Evolutionary conservation across 2,888 invertebrate species (phyloP).

Genomic region (Andricus quercusramuli): DNA sequence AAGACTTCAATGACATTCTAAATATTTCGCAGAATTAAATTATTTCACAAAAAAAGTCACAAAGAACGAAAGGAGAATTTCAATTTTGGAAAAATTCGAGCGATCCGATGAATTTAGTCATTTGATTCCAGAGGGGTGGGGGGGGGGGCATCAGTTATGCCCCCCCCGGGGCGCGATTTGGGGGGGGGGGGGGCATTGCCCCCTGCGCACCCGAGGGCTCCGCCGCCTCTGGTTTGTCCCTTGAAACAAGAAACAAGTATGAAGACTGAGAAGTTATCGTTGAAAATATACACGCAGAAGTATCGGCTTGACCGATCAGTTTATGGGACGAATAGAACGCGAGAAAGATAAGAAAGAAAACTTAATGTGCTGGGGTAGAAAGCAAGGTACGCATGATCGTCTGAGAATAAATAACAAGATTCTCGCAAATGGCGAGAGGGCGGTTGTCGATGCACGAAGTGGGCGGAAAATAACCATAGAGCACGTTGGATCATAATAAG

Average conservation of each 20-base stretch:
- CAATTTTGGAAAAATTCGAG: too few relatives aligned
- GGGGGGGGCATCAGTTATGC: too few relatives aligned
- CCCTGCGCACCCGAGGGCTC: too few relatives aligned
- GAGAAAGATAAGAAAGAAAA: slow-evolving; percentile 1
- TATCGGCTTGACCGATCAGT: neutral
- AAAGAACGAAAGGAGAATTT: too few relatives aligned
- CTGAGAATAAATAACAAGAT: slow-evolving; percentile 3
- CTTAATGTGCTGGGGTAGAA: neutral
- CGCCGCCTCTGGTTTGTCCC: neutral
- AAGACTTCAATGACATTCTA: too few relatives aligned
- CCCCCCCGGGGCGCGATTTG: too few relatives aligned
- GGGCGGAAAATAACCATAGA: slow-evolving; percentile 56
- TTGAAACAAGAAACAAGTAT: neutral
- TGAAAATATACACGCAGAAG: neutral
- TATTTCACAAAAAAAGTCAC: too few relatives aligned
- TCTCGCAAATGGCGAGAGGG: slow-evolving; percentile 52
- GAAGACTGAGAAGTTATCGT: neutral
- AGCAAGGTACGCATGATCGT: neutral
- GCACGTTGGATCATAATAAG: slow-evolving; percentile 57
- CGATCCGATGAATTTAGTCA: too few relatives aligned
- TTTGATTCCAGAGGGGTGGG: too few relatives aligned
- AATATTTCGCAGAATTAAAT: too few relatives aligned
- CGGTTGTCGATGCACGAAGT: slow-evolving; percentile 54
- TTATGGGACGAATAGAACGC: neutral
- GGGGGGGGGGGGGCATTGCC: too few relatives aligned